Percentiles rank a stretch among this genome's conserved stretches.
Conservation (phyloP, 64 coral and sea anemone genomes). For the Pocillopora damicornis region DNA sequence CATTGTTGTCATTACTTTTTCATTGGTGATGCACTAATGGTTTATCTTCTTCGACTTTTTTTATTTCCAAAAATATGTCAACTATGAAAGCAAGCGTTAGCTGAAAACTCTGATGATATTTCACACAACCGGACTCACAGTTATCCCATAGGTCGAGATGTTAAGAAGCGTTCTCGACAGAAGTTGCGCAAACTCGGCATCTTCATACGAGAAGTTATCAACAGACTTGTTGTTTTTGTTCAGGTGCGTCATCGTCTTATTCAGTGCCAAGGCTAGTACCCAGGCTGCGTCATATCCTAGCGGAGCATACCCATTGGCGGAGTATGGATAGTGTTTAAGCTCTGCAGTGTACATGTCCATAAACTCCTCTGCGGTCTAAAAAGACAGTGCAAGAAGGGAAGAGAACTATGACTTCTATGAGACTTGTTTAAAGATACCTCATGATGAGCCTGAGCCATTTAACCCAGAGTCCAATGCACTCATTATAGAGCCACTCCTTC, state of each 20-base stretch:
- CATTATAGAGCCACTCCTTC: no score
- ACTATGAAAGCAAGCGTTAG: no score
- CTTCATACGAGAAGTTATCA: constrained; percentile 24
- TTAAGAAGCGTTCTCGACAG: constrained; percentile 3
- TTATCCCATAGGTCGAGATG: constrained; percentile 23
- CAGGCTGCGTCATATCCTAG: constrained; percentile 64
- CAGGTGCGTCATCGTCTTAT: constrained; percentile 22
- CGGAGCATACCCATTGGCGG: constrained; percentile 31
- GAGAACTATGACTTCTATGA: background rate
- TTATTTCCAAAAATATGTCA: no score
- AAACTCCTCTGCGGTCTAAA: constrained; percentile 37
- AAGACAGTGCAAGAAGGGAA: background rate
- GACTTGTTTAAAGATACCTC: no score
- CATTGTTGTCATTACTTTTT: no score
- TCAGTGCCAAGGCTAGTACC: constrained; percentile 39
- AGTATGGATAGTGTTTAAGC: constrained; percentile 11
- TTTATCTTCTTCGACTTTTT: no score
- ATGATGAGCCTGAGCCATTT: no score
- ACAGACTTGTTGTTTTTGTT: constrained; percentile 32
- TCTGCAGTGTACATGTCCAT: constrained; percentile 11
- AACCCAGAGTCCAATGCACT: no score
- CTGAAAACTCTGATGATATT: no score
- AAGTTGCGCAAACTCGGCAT: background rate
- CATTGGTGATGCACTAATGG: no score
- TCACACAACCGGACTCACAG: constrained; percentile 7